A percentile compares a stretch with the other conserved stretches of the same genome.
Conservation (phyloP, 2,113 vertebrate species). For the Sebastes schlegelii region DNA sequence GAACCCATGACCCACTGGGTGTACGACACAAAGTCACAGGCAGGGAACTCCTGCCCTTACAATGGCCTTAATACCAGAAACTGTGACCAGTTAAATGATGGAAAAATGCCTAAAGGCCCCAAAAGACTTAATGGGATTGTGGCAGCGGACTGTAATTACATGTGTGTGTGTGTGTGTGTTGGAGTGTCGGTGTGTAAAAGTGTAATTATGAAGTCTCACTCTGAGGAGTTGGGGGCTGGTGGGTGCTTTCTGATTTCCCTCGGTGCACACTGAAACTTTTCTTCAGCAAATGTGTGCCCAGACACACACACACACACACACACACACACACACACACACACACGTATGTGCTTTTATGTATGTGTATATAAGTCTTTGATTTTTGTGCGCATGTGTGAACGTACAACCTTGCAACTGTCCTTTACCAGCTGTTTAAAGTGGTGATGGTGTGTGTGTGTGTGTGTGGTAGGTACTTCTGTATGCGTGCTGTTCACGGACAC, state of each 20-base stretch:
- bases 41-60: constrained; percentile 63
- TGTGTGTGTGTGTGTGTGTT: constrained; percentile 37
- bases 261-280: constrained; percentile 69
- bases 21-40: constrained; percentile 40
- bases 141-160: constrained; percentile 76
- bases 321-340: not conserved
- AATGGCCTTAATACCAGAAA: constrained; percentile 63
- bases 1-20: constrained; percentile 63
- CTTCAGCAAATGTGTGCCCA: constrained; percentile 4
- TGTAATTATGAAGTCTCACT: constrained; percentile 79
- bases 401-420: constrained; percentile 11
- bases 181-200: constrained; percentile 62
- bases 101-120: constrained; percentile 77
- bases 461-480: not conserved
- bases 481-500: not conserved
- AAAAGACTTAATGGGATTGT: constrained; percentile 76
- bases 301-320: constrained; percentile 12
- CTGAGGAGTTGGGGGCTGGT: constrained; percentile 61
- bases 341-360: not conserved
- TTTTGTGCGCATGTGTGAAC: not conserved
- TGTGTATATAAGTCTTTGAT: not conserved
- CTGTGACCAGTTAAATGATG: constrained; percentile 75
- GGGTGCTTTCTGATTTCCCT: constrained; percentile 80
- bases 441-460: not conserved
- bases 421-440: constrained; percentile 16